Evolutionary conservation across 1,140 invertebrate species (phyloP).

Genomic region (Drosophila pseudoananassae): DNA sequence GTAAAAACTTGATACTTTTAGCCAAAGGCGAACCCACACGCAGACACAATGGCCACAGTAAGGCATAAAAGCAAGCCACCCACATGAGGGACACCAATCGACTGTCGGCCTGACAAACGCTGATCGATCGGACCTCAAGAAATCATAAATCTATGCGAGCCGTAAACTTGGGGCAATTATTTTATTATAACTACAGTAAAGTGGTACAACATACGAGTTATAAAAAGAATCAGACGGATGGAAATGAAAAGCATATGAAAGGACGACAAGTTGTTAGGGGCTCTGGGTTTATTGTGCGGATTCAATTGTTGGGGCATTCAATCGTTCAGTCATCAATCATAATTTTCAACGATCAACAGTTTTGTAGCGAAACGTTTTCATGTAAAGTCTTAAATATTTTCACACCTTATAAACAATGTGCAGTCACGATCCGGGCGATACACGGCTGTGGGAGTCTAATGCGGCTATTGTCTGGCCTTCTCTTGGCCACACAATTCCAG

Average conservation of each 20-base stretch:
- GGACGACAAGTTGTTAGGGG: constrained; percentile 71
- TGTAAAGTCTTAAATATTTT: constrained; percentile 83
- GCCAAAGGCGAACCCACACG: constrained; percentile 69
- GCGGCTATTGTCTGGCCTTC: constrained; percentile 63
- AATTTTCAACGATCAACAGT: constrained; percentile 84
- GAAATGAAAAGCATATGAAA: constrained; percentile 36
- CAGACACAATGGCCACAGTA: constrained; percentile 69
- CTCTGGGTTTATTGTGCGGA: constrained; percentile 31
- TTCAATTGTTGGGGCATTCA: constrained; percentile 62
- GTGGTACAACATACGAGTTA: not conserved
- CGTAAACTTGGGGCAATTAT: constrained; percentile 69
- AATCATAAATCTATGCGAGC: constrained; percentile 60
- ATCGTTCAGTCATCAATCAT: constrained; percentile 80
- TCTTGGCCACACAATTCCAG: constrained; percentile 47
- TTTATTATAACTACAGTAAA: constrained; percentile 62
- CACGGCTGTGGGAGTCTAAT: constrained; percentile 51
- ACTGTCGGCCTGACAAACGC: constrained; percentile 63
- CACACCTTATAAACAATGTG: constrained; percentile 84
- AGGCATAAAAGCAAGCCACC: constrained; percentile 47
- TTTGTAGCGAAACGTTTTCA: constrained; percentile 81
- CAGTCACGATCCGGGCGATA: constrained; percentile 66
- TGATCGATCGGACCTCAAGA: constrained; percentile 66
- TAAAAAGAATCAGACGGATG: constrained; percentile 11
- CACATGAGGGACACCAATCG: constrained; percentile 41
- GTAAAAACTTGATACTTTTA: constrained; percentile 47